A percentile compares a stretch with the other conserved stretches of the same genome.
phyloP scores from a whole-genome alignment of 2,888 invertebrate species.

The Acrocera orbiculus region DNA sequence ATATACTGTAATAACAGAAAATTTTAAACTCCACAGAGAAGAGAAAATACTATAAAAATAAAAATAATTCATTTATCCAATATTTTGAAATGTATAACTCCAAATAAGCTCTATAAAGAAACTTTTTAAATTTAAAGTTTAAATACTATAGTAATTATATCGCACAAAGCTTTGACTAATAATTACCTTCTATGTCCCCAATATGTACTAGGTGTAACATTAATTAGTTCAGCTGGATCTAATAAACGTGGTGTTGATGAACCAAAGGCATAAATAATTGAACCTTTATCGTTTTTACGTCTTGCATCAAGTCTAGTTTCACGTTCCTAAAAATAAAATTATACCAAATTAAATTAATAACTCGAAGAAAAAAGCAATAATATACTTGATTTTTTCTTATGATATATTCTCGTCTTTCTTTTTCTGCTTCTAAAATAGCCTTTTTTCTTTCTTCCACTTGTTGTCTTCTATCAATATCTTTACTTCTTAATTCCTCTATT shows the following conservation, averaged over 20 bases:
- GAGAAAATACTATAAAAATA: too few relatives aligned
- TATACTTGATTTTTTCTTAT: slow-evolving; percentile 57
- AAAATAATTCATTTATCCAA: too few relatives aligned
- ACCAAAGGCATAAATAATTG: slow-evolving; percentile 72
- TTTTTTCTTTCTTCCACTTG: slow-evolving; percentile 76
- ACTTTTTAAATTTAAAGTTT: too few relatives aligned
- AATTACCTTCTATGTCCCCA: slow-evolving; percentile 64
- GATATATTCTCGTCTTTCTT: slow-evolving; percentile 71
- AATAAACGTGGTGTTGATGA: slow-evolving; percentile 78
- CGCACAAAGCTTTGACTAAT: too few relatives aligned
- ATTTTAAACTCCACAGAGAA: too few relatives aligned
- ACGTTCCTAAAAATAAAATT: slow-evolving; percentile 37
- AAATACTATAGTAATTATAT: too few relatives aligned
- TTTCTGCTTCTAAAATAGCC: slow-evolving; percentile 75
- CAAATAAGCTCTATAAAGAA: too few relatives aligned
- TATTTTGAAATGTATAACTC: too few relatives aligned
- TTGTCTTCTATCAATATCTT: slow-evolving; percentile 52
- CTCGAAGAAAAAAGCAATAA: slow-evolving; percentile 2
- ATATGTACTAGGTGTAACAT: slow-evolving; percentile 36
- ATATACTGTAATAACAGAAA: too few relatives aligned
- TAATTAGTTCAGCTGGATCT: slow-evolving; percentile 60
- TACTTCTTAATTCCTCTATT: slow-evolving; percentile 63
- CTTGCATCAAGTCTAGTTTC: slow-evolving; percentile 66
- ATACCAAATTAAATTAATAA: too few relatives aligned
- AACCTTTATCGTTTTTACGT: slow-evolving; percentile 56